Base-by-base conservation (phyloP, 2,797 vertebrate genomes). In the Trachurus trachurus region DNA sequence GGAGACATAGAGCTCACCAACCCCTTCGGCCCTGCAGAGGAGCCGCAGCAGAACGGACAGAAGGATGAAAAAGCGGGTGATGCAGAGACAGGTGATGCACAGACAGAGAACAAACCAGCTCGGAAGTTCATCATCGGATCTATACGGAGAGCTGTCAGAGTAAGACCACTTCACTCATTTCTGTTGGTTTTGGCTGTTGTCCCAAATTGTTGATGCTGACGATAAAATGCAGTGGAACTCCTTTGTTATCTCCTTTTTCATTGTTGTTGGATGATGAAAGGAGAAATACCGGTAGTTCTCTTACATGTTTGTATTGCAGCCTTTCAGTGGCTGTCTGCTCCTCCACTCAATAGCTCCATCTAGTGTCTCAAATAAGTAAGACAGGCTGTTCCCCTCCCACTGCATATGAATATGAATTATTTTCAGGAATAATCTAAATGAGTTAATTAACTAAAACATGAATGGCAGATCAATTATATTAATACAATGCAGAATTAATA, bases 101-200 rank as follows among this genome's bases (percentile, higher is more conserved):
- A 66, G 9, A 44, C 59, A 6, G 74, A 93, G 15, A 83, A 78
- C 42, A 85, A 81, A 60, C 93, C 96, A 0, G 86, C 93, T 58
- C 85, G 70, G 74, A 91, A 2, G 77, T 94, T 94, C 42, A 49
- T 94, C 83, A 93, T 96, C 0, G 96, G 96, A 10, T 99, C 98
- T 58, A 69, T 99, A 54, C 95, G 96, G 47, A 92, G 96, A 92
- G 96, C 94, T 3, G 96, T 99, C 87, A 89, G 89, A 94, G 98
- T 98, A 78, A 95, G 96, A 59, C 0, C 9, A 49, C 19, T 42
- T 53, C 21, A 15, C 7, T 26, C 22, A n/a, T 1, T 11, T n/a
- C 9, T 31, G 22, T n/a, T 44, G n/a, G 29, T 12, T 4, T 11
- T 29, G 15, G 6, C 16, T 17, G 37, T 44, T 61, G 21, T 44